Base-by-base conservation (phyloP, 2,113 vertebrate genomes). In the Eolophus roseicapilla region DNA sequence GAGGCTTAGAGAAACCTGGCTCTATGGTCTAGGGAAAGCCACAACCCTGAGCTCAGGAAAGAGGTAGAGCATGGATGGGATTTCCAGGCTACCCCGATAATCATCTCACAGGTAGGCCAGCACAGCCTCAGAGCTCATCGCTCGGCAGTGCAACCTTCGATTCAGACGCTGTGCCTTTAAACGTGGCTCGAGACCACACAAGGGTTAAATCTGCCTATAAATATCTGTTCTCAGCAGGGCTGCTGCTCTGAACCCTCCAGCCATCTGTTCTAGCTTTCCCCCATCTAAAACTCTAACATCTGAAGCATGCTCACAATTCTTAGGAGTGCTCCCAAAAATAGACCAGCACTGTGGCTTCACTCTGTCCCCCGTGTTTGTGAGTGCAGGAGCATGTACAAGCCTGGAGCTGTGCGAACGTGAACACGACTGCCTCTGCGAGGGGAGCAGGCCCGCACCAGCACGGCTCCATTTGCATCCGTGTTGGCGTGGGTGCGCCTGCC, bases 201-300 rank as follows among this genome's bases (percentile, higher is more conserved):
- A 96, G 97, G 96, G 97, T 98, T 98, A 98, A 98, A 80, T 47
- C 96, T 91, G 84, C 86, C 98, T 98, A 98, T 98, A 98, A 98
- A 98, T 98, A 98, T 97, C 96, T 97, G 90, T 93, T 98, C 97
- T 96, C 98, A 97, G 97, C 97, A 97, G 97, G 97, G 97, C 96
- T 97, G 77, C 95, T 93, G 97, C 97, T 97, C 96, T 94, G 97
- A 97, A 97, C 97, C 96, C 96, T 98, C 96, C 86, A 97, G 97
- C 98, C 98, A 98, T 98, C 98, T 98, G 98, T 98, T 98, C 97
- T 67, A 97, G 96, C 95, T 97, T 97, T 97, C 97, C 97, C 95
- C 96, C 96, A 74, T 97, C 96, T 97, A 97, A 97, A 96, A 94
- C 67, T 96, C 92, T 87, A 98, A 97, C 97, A 98, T 98, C 97